Base-by-base conservation (phyloP, 1,140 invertebrate genomes). In the Idris sp. region DNA sequence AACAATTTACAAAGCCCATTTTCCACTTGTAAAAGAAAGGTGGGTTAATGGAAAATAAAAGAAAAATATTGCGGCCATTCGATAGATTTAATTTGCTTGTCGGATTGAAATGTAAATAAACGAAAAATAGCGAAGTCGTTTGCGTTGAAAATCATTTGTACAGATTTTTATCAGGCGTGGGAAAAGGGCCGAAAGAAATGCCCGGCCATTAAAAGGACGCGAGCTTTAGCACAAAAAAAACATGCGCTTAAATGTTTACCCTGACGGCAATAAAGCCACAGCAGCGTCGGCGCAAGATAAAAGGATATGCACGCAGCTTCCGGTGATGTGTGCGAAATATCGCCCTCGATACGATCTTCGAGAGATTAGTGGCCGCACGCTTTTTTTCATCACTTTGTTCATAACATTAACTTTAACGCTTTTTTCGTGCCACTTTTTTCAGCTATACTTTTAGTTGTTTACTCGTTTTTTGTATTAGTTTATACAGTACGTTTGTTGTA, bases 221-320 rank as follows among this genome's bases (percentile, higher is more conserved):
- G 11, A 16, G 19, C 16, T 6, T n/a, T n/a, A n/a, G n/a, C n/a
- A n/a, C n/a, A n/a, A n/a, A 36, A 41, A 43, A 56, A 67, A 74
- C 61, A 74, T 62, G 44, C 61, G 53, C 62, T 54, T 36, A 28
- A 62, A 67, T 61, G 56, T 74, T 74, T 74, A 40, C 48, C 49
- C 31, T 54, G 62, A 49, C 54, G 19, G 54, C 56, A 74, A 67
- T 74, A 61, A 74, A 61, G 48, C 54, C 33, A 9, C 40, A 18
- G 46, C 59, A 28, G n/a, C 35, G 40, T 38, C 49, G 43, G 35
- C 44, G 26, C 38, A 43, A 74, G 62, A 74, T 67, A 74, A 74
- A 74, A 74, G 62, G 40, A 48, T 43, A 33, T 51, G 51, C 54
- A 59, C 36, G 53, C 53, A 58, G 46, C 64, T 68, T 68, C 64